Evolutionary conservation across 2,797 vertebrate genomes (phyloP).

Genomic region (Apogon talboti): DNA sequence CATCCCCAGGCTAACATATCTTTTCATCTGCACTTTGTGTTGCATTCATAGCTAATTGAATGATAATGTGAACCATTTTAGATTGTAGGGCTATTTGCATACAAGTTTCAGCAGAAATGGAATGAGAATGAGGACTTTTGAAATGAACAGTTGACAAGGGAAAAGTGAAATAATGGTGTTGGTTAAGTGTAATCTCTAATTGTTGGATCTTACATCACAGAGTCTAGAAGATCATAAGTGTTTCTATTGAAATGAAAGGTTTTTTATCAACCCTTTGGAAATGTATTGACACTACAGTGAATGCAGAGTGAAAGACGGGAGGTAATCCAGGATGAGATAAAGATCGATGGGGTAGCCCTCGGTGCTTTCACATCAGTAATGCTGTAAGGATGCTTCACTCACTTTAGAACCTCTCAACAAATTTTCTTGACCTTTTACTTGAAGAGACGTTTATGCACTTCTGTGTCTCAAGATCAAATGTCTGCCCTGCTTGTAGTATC

Average conservation of each 20-base stretch:
- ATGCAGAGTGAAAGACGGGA: slow-evolving; percentile 26
- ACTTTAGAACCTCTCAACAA: slow-evolving; percentile 54
- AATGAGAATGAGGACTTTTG: slow-evolving; percentile 1
- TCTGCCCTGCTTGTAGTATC: slow-evolving; percentile 52
- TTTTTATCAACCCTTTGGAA: slow-evolving; percentile 21
- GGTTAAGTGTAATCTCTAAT: neutral
- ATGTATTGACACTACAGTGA: slow-evolving; percentile 10
- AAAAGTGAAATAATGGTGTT: slow-evolving; percentile 17
- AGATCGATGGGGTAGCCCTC: slow-evolving; percentile 60
- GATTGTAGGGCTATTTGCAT: slow-evolving; percentile 17
- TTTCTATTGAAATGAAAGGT: slow-evolving; percentile 1
- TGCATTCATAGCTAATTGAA: slow-evolving; percentile 51
- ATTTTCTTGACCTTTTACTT: slow-evolving; percentile 69
- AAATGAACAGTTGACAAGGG: slow-evolving; percentile 28
- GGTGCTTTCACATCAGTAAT: neutral
- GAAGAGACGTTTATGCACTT: slow-evolving; percentile 67
- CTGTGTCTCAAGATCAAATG: slow-evolving; percentile 64
- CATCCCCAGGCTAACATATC: slow-evolving; percentile 32
- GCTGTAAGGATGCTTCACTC: slow-evolving; percentile 42
- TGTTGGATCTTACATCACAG: neutral
- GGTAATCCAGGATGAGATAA: slow-evolving; percentile 3
- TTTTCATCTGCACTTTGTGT: slow-evolving; percentile 52
- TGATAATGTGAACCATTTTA: slow-evolving; percentile 46
- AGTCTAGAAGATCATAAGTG: neutral
- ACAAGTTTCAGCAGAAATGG: slow-evolving; percentile 1